Percentiles rank a stretch among this genome's conserved stretches.
Evolutionary conservation across 2,797 vertebrate species (phyloP).

Genomic region (Coregonus ussuriensis): DNA sequence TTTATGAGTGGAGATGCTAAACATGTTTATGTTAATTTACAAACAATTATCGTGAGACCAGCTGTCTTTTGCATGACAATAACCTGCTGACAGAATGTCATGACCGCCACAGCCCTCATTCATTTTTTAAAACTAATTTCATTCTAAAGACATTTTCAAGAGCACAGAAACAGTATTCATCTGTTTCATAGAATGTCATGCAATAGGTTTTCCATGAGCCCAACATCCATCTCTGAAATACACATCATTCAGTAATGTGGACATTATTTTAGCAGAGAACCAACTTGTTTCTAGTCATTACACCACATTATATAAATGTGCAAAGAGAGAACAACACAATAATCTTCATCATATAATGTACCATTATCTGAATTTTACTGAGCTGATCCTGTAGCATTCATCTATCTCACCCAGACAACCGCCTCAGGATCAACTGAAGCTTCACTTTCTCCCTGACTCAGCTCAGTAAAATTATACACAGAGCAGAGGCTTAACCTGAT

Average conservation of each 20-base stretch:
- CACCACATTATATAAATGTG: not conserved
- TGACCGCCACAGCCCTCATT: too few relatives aligned
- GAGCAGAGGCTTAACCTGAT: conserved; percentile 43
- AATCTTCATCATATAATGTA: not conserved
- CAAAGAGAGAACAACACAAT: not conserved
- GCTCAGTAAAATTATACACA: conserved; percentile 16
- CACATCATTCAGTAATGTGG: not conserved
- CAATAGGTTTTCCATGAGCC: not conserved
- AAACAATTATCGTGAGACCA: too few relatives aligned
- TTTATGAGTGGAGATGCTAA: too few relatives aligned
- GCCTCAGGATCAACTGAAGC: too few relatives aligned
- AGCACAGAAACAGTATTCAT: not conserved
- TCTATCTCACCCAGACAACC: conserved; percentile 37
- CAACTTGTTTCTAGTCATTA: not conserved
- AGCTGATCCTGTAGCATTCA: conserved; percentile 27
- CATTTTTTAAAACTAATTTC: too few relatives aligned
- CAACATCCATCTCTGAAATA: not conserved
- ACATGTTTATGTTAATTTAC: too few relatives aligned
- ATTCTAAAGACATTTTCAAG: not conserved
- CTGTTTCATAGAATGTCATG: not conserved
- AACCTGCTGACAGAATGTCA: too few relatives aligned
- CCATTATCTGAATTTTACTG: not conserved
- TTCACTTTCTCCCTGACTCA: too few relatives aligned
- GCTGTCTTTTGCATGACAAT: too few relatives aligned
- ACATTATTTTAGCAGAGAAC: not conserved